Conservation (phyloP, 2,797 vertebrate species). For the Netta rufina region DNA sequence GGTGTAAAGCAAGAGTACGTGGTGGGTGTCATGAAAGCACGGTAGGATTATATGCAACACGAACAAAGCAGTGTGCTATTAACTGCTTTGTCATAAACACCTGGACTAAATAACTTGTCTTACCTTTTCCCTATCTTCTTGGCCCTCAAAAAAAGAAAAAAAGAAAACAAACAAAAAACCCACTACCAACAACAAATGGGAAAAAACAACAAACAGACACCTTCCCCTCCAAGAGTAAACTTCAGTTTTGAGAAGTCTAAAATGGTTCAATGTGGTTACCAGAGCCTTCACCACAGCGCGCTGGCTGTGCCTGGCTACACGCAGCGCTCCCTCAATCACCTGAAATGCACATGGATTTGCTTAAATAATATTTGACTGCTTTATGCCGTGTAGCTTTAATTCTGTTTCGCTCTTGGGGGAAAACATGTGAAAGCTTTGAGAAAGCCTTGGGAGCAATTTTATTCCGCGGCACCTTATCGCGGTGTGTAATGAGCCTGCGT, state of each 20-base stretch:
- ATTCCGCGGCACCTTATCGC: background rate
- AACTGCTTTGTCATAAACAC: background rate
- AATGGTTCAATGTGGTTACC: fast-evolving
- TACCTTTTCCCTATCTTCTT: background rate
- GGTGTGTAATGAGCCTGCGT: background rate
- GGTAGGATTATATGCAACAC: background rate
- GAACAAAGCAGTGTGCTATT: background rate
- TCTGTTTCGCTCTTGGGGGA: background rate
- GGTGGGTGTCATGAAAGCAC: fast-evolving
- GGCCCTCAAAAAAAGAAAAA: background rate
- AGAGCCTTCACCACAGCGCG: background rate
- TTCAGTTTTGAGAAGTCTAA: background rate
- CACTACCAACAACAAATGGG: too few species aligned
- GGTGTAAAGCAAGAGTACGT: background rate
- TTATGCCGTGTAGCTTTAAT: background rate
- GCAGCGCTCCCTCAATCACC: background rate
- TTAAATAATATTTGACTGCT: background rate
- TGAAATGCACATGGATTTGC: background rate
- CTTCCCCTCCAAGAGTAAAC: background rate
- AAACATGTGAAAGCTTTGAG: background rate
- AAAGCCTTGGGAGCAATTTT: background rate
- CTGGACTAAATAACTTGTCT: background rate
- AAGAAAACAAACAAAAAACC: background rate
- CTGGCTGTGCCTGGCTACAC: background rate
- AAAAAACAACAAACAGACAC: too few species aligned